Evolutionary conservation across 2,888 invertebrate genomes (phyloP).

Genomic region (Archaeoteleia sp.): DNA sequence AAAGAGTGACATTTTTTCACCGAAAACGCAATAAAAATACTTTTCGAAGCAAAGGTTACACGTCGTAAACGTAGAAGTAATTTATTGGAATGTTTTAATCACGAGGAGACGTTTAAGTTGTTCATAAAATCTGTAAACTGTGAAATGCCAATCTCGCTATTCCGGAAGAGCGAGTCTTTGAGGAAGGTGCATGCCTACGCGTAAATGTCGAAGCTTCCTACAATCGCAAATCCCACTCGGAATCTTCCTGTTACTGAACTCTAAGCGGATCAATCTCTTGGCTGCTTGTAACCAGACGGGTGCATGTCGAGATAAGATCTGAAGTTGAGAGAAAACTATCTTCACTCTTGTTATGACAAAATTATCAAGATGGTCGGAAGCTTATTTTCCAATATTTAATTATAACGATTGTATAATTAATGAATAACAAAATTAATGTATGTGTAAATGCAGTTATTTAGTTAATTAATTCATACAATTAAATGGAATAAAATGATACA

Average conservation of each 20-base stretch:
- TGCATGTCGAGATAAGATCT: constrained; percentile 9
- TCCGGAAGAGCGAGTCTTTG: constrained; percentile 33
- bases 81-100: constrained; percentile 43
- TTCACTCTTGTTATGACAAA: constrained; percentile 1
- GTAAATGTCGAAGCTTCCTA: constrained; percentile 37
- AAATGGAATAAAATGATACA: too few relatives aligned
- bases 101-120: constrained; percentile 15
- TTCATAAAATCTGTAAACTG: constrained; percentile 34
- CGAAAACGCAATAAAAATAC: constrained; percentile 1
- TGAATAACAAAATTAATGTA: too few relatives aligned
- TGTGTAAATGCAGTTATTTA: too few relatives aligned
- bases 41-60: constrained; percentile 10
- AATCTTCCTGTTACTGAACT: constrained; percentile 5
- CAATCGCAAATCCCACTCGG: constrained; percentile 18
- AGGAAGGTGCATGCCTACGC: constrained; percentile 15
- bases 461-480: too few relatives aligned
- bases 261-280: constrained; percentile 28
- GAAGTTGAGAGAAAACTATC: constrained; percentile 30
- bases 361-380: constrained; percentile 13
- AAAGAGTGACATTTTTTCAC: constrained; percentile 15
- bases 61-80: constrained; percentile 23
- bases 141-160: constrained; percentile 37
- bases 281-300: constrained; percentile 18
- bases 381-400: too few relatives aligned
- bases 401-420: too few relatives aligned